Evolutionary conservation across 2,797 vertebrate species (phyloP).

Genomic region (Eurystomus glaucurus): DNA sequence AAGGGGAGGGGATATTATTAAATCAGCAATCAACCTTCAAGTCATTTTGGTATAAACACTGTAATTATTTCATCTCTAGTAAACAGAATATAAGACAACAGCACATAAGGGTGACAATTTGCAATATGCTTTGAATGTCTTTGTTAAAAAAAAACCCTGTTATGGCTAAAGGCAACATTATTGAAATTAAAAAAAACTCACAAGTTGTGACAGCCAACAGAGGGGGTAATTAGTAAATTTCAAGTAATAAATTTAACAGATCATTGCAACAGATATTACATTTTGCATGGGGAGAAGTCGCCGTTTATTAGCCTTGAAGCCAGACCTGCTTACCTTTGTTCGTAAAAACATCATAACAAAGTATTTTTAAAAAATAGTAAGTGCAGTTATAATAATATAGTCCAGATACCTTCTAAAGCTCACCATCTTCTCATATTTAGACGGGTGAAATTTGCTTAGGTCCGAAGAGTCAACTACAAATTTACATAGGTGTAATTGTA

Average conservation of each 20-base stretch:
- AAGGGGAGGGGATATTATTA: conserved; percentile 38
- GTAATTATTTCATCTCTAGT: conserved; percentile 65
- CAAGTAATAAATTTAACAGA: conserved; percentile 21
- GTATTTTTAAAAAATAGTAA: not conserved
- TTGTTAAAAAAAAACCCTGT: conserved; percentile 27
- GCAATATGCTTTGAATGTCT: conserved; percentile 61
- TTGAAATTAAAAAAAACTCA: not conserved
- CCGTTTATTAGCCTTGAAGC: not conserved
- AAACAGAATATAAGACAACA: conserved; percentile 60
- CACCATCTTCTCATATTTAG: not conserved
- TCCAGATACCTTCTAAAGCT: not conserved
- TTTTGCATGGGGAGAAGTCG: not conserved
- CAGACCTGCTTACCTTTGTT: not conserved
- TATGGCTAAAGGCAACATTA: conserved; percentile 43
- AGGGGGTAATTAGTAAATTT: conserved; percentile 38
- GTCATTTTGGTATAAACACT: conserved; percentile 60
- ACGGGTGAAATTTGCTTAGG: not conserved
- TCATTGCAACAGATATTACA: not conserved
- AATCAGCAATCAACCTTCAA: conserved; percentile 62
- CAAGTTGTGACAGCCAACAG: conserved; percentile 7
- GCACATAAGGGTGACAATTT: conserved; percentile 62
- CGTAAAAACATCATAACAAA: not conserved
- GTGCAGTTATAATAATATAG: not conserved
- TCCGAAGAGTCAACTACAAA: not conserved
- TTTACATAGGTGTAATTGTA: not conserved